These are phyloP conservation scores for Willisornis vidua DNA, from an alignment of 2,113 vertebrate genomes.

Conservation along the genomic window DNA sequence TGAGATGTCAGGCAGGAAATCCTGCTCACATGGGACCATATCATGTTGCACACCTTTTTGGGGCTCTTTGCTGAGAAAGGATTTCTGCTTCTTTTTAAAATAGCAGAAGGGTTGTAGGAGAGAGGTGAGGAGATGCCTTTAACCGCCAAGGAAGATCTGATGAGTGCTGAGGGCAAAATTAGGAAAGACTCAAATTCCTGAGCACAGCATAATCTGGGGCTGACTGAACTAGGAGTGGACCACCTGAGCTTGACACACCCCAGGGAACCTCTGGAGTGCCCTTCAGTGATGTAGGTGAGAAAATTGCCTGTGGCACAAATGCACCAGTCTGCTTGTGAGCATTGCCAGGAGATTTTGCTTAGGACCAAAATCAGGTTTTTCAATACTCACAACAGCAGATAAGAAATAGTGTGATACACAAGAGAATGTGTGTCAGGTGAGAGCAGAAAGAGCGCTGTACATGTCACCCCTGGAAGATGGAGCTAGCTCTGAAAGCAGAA, in stretches of 20 bases:
- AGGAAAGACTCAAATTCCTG: background rate
- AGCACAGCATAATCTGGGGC: background rate
- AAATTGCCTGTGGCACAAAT: background rate
- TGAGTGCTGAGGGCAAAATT: background rate
- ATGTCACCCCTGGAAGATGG: background rate
- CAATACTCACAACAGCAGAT: background rate
- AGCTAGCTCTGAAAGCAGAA: background rate
- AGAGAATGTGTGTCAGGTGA: accelerated
- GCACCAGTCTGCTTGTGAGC: background rate
- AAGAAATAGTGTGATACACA: background rate
- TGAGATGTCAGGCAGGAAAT: constrained; percentile 30
- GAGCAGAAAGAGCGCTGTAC: background rate
- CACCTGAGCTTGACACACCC: background rate
- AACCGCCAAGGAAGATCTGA: background rate
- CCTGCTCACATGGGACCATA: background rate
- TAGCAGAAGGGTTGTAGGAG: background rate
- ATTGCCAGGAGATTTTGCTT: background rate
- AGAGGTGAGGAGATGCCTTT: background rate
- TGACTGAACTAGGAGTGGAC: background rate
- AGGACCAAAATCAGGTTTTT: background rate
- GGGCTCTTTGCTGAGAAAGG: background rate
- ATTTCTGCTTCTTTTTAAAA: background rate
- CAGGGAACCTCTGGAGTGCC: background rate
- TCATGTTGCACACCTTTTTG: background rate
- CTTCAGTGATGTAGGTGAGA: accelerated